Base-by-base conservation (phyloP, 2,888 invertebrate genomes). In the Rhamnusium bicolor region DNA sequence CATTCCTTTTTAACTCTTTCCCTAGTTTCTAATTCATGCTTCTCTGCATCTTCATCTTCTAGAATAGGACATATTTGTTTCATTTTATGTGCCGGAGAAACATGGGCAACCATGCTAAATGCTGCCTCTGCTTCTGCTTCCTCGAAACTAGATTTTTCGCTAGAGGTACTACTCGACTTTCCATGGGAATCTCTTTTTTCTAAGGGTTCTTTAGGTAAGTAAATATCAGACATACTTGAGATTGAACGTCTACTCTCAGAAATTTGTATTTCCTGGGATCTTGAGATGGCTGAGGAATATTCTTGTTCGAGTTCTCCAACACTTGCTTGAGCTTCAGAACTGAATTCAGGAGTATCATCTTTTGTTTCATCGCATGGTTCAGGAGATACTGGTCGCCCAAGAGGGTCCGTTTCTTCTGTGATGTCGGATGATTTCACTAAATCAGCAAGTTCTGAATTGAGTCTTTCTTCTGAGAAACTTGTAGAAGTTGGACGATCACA, bases 311-410 rank as follows among this genome's bases (percentile, higher is more conserved):
- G 78, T 80, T 89, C 89, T 10, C 85, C 86, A 2, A 87, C 84
- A 77, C 87, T 86, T 14, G 86, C 86, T 76, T 87, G 86, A 16
- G 86, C 85, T 75, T 84, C 84, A 2, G 84, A 83, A 72, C 83
- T 83, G 54, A 84, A 83, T 81, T 89, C 87, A 10, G 87, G 86
- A 10, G 86, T 86, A 63, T 88, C 87, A 71, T 86, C 86, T 83
- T 88, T 86, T 27, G 86, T 85, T 80, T 87, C 86, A 18, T 87
- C 88, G 19, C 84, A 85, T 8, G 89, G 89, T 80, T 90, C 90
- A 29, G 91, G 91, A 8, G 91, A 89, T 56, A 85, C 82, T 21
- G 91, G 91, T 78, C 91, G 84, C 79, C 90, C 90, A 69, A 90
- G 87, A n/a, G 90, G 90, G 77, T 89, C 89, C 18, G 83, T 81